Evolutionary conservation across 2,113 vertebrate species (phyloP).

Genomic region (Hippopotamus amphibius): DNA sequence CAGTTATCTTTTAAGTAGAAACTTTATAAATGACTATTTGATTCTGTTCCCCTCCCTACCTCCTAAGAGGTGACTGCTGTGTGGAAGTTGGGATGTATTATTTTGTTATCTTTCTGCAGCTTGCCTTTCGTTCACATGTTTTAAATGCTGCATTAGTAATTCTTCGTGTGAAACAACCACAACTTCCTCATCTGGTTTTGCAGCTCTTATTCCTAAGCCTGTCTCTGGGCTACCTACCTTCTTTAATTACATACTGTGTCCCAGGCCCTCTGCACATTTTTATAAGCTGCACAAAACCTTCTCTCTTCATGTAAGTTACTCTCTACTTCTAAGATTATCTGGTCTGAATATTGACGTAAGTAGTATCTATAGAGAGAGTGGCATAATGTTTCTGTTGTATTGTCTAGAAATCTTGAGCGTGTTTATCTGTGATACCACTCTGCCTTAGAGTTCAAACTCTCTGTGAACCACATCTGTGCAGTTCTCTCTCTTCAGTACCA

Average conservation of each 20-base stretch:
- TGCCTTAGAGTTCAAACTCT: neutral
- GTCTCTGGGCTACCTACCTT: neutral
- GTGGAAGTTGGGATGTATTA: neutral
- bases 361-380: neutral
- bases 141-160: neutral
- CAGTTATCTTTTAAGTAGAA: constrained; percentile 11
- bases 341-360: neutral
- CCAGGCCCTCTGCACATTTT: neutral
- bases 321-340: neutral
- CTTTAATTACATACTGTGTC: too few relatives aligned
- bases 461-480: neutral
- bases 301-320: neutral
- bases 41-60: neutral
- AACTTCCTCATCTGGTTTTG: neutral
- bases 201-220: neutral
- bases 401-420: neutral
- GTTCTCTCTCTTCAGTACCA: neutral
- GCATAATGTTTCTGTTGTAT: neutral
- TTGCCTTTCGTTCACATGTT: neutral
- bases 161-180: neutral
- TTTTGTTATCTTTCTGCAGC: neutral
- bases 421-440: neutral
- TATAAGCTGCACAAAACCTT: too few relatives aligned
- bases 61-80: neutral
- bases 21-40: neutral